Percentiles rank a stretch among this genome's conserved stretches.
phyloP scores from a whole-genome alignment of 2,888 invertebrate genomes.

The Lysandra coridon region DNA sequence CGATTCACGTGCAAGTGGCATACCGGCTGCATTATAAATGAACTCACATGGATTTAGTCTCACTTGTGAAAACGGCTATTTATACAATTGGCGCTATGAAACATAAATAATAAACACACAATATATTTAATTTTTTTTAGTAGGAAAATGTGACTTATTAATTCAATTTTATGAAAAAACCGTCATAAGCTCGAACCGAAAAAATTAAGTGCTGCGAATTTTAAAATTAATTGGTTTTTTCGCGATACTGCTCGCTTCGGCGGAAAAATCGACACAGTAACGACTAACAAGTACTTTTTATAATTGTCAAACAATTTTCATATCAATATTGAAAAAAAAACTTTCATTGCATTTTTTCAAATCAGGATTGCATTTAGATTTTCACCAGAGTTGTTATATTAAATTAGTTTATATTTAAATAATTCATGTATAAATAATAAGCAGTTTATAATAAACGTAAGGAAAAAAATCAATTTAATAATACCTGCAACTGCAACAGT shows the following conservation, averaged over 20 bases:
- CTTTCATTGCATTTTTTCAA: neutral
- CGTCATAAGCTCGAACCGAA: neutral
- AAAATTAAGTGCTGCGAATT: neutral
- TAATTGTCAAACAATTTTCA: neutral
- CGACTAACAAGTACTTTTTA: neutral
- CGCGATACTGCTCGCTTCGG: conserved; percentile 9
- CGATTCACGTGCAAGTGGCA: conserved; percentile 41
- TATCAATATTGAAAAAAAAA: neutral
- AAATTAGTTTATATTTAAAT: no score
- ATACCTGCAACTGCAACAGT: neutral
- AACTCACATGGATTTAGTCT: conserved; percentile 31
- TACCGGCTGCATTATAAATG: conserved; percentile 41
- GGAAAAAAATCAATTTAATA: neutral
- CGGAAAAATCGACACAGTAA: conserved; percentile 9
- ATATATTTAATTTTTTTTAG: neutral
- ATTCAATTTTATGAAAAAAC: neutral
- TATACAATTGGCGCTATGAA: neutral
- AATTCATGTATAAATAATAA: neutral
- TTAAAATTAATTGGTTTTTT: conserved; percentile 26
- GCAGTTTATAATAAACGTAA: neutral
- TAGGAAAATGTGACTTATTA: neutral
- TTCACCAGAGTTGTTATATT: neutral
- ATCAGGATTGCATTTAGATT: neutral
- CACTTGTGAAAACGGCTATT: conserved; percentile 31
- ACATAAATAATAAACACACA: neutral